Evolutionary conservation across 2,888 invertebrate genomes (phyloP).

Genomic region (Synanthedon myopaeformis): DNA sequence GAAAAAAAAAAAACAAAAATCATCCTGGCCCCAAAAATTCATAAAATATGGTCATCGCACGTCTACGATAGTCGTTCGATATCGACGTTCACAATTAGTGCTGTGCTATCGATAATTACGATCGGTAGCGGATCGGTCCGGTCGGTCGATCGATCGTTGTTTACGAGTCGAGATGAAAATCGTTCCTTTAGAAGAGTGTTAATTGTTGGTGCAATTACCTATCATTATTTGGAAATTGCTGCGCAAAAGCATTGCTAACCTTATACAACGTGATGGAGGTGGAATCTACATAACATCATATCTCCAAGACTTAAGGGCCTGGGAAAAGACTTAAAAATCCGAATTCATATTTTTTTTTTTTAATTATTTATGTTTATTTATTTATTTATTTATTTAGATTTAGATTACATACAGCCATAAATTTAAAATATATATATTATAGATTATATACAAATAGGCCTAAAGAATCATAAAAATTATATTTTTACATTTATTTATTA

Average conservation of each 20-base stretch:
- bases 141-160: constrained; percentile 8
- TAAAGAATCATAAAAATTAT: no score
- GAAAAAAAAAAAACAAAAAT: no score
- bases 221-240: constrained; percentile 2
- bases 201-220: constrained; percentile 11
- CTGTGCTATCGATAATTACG: constrained; percentile 57
- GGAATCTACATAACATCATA: no score
- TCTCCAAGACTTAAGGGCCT: no score
- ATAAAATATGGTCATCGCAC: background rate
- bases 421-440: no score
- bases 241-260: background rate
- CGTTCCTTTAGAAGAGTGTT: constrained; percentile 9
- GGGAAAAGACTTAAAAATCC: no score
- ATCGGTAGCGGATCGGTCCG: constrained; percentile 25
- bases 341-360: no score
- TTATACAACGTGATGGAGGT: background rate
- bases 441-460: no score
- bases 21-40: constrained; percentile 1
- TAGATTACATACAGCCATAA: no score
- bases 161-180: constrained; percentile 10
- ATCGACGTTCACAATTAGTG: constrained; percentile 44
- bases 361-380: no score
- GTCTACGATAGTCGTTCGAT: constrained; percentile 20
- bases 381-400: no score
- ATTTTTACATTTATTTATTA: no score